phyloP scores from a whole-genome alignment of 2,113 vertebrate species.

The Pungitius pungitius region DNA sequence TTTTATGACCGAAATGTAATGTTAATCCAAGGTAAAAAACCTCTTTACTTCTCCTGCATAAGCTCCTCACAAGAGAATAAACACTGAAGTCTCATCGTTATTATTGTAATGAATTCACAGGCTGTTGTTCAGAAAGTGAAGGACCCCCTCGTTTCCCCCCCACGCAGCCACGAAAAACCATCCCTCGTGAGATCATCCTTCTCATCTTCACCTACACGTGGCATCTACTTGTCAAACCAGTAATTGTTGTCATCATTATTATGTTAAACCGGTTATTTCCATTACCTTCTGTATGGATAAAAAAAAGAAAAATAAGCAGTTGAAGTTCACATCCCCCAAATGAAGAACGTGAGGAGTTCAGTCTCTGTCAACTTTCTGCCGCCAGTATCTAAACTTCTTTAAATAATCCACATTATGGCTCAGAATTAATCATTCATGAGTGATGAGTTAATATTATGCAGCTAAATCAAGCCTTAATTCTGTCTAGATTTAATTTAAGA shows the following conservation, averaged over 20 bases:
- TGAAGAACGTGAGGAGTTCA: background rate
- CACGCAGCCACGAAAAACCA: slow-evolving; percentile 30
- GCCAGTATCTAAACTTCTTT: slow-evolving; percentile 38
- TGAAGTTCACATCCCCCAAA: background rate
- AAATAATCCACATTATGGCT: slow-evolving; percentile 48
- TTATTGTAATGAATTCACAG: slow-evolving; percentile 42
- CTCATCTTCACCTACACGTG: slow-evolving; percentile 15
- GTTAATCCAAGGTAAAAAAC: too few relatives aligned
- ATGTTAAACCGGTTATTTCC: background rate
- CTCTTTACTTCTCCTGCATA: slow-evolving; percentile 6
- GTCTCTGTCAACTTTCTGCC: slow-evolving; percentile 13
- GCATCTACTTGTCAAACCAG: background rate
- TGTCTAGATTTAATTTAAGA: slow-evolving; percentile 46
- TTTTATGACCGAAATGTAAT: slow-evolving; percentile 12
- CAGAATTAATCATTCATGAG: too few relatives aligned
- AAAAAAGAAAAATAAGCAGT: background rate
- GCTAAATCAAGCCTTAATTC: background rate
- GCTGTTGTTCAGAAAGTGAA: slow-evolving; percentile 37
- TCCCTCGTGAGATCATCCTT: slow-evolving; percentile 32
- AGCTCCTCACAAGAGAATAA: slow-evolving; percentile 22
- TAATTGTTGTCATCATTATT: background rate
- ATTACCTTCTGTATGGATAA: background rate
- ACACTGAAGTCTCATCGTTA: slow-evolving; percentile 35
- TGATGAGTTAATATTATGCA: too few relatives aligned
- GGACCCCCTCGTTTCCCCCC: slow-evolving; percentile 16